Percentiles rank a stretch among this genome's conserved stretches.
phyloP scores from a whole-genome alignment of 2,113 vertebrate species.

The Melanerpes aurifrons region DNA sequence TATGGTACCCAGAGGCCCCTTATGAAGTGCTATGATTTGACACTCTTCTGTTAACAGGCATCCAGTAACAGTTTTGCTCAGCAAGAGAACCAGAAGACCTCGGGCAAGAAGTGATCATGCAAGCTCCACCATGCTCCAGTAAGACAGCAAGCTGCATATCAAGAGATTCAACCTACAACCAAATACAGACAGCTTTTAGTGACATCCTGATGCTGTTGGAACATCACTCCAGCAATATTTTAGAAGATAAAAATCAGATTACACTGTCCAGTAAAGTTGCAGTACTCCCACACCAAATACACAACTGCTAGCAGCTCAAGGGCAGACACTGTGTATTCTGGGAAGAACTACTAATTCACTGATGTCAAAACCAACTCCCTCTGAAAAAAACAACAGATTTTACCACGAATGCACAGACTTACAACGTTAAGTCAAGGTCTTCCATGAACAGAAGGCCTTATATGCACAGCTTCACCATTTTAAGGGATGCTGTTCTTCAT shows the following conservation, averaged over 20 bases:
- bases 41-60: not conserved
- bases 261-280: not conserved
- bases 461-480: not conserved
- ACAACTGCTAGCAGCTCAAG: not conserved
- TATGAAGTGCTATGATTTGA: not conserved
- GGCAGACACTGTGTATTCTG: not conserved
- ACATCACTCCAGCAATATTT: not conserved
- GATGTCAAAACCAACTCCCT: not conserved
- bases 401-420: not conserved
- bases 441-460: not conserved
- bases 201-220: not conserved
- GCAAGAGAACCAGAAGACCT: not conserved
- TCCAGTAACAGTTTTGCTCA: not conserved
- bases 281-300: not conserved
- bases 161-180: not conserved
- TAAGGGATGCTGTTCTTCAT: not conserved
- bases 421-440: not conserved
- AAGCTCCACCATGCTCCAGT: accelerated
- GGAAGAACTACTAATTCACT: not conserved
- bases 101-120: not conserved
- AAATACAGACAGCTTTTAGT: not conserved
- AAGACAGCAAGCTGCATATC: not conserved
- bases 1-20: not conserved
- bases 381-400: accelerated
- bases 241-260: not conserved